Conservation (phyloP, 30 jellyfish, hydroid and myxozoan genomes). For the Chrysaora quinquecirrha region DNA sequence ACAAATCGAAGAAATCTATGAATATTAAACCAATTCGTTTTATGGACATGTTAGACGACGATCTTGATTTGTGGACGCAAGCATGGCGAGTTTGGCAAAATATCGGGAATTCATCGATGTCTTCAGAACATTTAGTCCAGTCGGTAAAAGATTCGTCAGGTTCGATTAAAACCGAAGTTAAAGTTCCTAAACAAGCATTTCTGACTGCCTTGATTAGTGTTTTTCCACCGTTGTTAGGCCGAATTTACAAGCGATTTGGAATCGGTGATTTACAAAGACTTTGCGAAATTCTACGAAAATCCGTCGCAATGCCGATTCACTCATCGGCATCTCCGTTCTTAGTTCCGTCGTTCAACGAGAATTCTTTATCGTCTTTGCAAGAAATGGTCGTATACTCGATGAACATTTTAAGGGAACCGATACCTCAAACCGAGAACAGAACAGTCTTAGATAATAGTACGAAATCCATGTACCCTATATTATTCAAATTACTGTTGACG, state of each 20-base stretch:
- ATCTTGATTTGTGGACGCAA: slow-evolving; percentile 84
- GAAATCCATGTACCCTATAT: slow-evolving; percentile 85
- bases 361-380: slow-evolving; percentile 86
- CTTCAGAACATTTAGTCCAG: slow-evolving; percentile 65
- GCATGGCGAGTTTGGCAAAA: slow-evolving; percentile 98
- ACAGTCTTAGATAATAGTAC: slow-evolving; percentile 64
- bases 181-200: slow-evolving; percentile 86
- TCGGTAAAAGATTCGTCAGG: slow-evolving; percentile 77
- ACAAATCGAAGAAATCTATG: slow-evolving; percentile 12
- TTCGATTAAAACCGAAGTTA: slow-evolving; percentile 41
- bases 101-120: slow-evolving; percentile 86
- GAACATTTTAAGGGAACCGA: slow-evolving; percentile 64
- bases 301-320: slow-evolving; percentile 89
- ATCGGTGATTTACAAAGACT: slow-evolving; percentile 92
- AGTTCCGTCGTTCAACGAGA: slow-evolving; percentile 89
- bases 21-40: slow-evolving; percentile 57
- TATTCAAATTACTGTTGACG: slow-evolving; percentile 65
- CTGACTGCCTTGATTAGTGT: slow-evolving; percentile 83
- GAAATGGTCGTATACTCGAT: slow-evolving; percentile 69
- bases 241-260: slow-evolving; percentile 88
- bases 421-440: slow-evolving; percentile 46
- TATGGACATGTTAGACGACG: slow-evolving; percentile 64
- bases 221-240: slow-evolving; percentile 89
- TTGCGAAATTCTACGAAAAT: slow-evolving; percentile 75
- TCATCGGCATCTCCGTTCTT: slow-evolving; percentile 89